These are phyloP conservation scores for Acanthis flammea DNA, from an alignment of 2,797 vertebrate genomes.

Conservation along the genomic window DNA sequence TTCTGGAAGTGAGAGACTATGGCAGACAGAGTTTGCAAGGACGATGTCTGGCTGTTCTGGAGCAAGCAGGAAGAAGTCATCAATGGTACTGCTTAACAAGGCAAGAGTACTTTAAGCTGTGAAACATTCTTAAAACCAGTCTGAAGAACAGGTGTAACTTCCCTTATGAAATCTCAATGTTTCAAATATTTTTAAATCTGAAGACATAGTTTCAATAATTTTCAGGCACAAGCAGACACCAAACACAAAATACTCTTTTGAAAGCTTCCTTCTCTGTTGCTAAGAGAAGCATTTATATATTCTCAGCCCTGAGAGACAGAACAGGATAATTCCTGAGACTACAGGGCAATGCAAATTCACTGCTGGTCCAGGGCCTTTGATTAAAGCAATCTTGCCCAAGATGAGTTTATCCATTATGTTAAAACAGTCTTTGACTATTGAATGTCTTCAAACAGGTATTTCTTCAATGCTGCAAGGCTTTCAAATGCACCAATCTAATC, in stretches of 20 bases:
- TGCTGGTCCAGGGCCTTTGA: not conserved
- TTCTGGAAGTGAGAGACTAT: conserved; percentile 91
- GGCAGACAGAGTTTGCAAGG: conserved; percentile 77
- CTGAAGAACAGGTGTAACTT: not conserved
- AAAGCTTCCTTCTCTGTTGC: not conserved
- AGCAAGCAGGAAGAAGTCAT: not conserved
- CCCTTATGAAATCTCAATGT: not conserved
- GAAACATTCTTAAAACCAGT: not conserved
- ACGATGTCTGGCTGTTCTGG: conserved; percentile 75
- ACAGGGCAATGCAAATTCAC: not conserved
- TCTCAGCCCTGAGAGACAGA: not conserved
- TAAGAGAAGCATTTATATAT: not conserved
- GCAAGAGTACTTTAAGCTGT: not conserved
- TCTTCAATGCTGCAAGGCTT: not conserved
- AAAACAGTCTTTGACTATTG: not conserved
- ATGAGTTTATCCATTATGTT: not conserved
- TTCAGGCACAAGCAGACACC: not conserved
- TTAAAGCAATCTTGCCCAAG: not conserved
- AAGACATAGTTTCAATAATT: not conserved
- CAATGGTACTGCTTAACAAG: not conserved
- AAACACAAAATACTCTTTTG: not conserved
- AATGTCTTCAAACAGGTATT: not conserved
- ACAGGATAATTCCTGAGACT: not conserved
- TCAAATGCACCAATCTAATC: not conserved
- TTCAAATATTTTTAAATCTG: not conserved